Conservation (phyloP, 2,797 vertebrate species). For the Danio jaintianensis region DNA sequence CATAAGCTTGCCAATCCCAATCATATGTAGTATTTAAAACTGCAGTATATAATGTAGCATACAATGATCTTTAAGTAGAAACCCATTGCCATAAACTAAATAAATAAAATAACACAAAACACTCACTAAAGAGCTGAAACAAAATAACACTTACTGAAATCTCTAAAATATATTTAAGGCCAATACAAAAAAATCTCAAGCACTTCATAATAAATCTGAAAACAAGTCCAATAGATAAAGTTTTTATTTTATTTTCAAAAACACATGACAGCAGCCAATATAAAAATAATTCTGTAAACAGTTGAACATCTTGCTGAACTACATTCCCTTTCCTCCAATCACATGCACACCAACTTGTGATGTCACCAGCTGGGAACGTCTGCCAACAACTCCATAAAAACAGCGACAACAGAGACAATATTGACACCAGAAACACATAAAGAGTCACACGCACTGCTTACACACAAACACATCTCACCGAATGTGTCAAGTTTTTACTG, state of each 20-base stretch:
- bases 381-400: constrained; percentile 5
- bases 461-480: neutral
- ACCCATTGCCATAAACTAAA: neutral
- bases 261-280: neutral
- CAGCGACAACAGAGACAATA: constrained; percentile 1
- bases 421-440: constrained; percentile 17
- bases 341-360: neutral
- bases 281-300: constrained; percentile 44
- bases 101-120: neutral
- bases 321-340: neutral
- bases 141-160: neutral
- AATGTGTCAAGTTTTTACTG: neutral
- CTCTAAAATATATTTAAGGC: neutral
- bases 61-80: neutral
- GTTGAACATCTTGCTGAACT: neutral
- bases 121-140: neutral
- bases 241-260: constrained; percentile 5
- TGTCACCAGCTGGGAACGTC: neutral
- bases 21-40: too few relatives aligned
- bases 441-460: neutral
- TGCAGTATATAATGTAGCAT: too few relatives aligned
- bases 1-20: too few relatives aligned
- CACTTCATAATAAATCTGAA: neutral
- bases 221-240: neutral
- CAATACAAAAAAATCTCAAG: too few relatives aligned